Evolutionary conservation across 2,113 vertebrate species (phyloP).

Genomic region (Colossoma macropomum): DNA sequence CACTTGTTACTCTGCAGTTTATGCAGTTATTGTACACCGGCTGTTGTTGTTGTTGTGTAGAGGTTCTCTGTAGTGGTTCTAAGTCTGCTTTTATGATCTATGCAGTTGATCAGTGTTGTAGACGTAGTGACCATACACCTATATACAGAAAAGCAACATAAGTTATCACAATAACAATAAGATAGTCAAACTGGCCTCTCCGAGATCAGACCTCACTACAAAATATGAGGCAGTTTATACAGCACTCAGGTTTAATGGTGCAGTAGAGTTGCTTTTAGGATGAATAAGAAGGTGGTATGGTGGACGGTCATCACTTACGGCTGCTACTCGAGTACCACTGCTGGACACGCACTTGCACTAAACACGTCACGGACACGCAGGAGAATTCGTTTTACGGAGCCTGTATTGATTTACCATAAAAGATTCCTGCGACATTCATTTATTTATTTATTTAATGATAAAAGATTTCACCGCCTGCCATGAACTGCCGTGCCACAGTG

Average conservation of each 20-base stretch:
- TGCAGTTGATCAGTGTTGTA: no score
- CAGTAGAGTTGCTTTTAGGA: neutral
- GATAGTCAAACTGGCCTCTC: no score
- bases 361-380: neutral
- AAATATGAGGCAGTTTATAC: neutral
- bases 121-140: no score
- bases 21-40: no score
- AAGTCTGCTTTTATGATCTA: no score
- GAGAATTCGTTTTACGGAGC: constrained; percentile 14
- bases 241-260: neutral
- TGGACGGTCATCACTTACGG: neutral
- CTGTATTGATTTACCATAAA: constrained; percentile 32
- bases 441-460: constrained; percentile 19
- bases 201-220: no score
- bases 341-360: neutral
- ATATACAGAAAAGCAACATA: no score
- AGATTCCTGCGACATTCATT: neutral
- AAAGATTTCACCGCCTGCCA: constrained; percentile 20
- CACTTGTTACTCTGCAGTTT: no score
- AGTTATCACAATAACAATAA: no score
- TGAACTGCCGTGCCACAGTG: constrained; percentile 10
- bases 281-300: neutral
- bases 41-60: no score
- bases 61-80: no score
- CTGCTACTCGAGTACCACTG: neutral